Conservation (phyloP, 1,140 invertebrate genomes). For the Cyphomyrmex costatus region DNA sequence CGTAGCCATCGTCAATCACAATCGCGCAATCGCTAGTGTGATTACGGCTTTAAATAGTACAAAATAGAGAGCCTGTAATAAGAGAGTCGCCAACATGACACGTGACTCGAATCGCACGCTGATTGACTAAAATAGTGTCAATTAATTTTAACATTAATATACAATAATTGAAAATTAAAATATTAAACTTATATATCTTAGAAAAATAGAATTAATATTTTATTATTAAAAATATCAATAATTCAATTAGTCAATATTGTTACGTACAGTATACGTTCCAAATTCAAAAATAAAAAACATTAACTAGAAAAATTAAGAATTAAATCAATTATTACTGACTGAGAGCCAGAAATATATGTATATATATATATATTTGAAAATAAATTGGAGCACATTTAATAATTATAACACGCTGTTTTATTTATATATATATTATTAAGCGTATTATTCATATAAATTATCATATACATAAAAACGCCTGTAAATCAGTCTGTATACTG, state of each 20-base stretch:
- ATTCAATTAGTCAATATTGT: neutral
- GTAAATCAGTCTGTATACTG: constrained; percentile 17
- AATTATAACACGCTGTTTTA: constrained; percentile 7
- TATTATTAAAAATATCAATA: too few relatives aligned
- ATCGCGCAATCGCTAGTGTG: too few relatives aligned
- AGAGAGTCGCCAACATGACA: too few relatives aligned
- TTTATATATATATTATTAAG: constrained; percentile 37
- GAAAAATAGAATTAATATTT: too few relatives aligned
- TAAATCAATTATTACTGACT: too few relatives aligned
- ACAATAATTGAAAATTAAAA: neutral
- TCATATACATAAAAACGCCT: constrained; percentile 67
- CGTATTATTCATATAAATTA: constrained; percentile 20
- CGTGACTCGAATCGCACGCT: too few relatives aligned
- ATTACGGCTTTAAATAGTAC: too few relatives aligned
- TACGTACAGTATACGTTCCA: neutral
- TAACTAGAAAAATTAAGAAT: neutral
- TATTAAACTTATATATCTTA: neutral
- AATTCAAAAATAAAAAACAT: neutral
- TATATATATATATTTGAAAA: neutral
- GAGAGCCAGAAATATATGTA: neutral
- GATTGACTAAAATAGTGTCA: too few relatives aligned
- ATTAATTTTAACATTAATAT: too few relatives aligned
- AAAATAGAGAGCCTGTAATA: too few relatives aligned
- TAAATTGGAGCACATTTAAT: neutral
- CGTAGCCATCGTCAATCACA: too few relatives aligned